Evolutionary conservation across 2,797 vertebrate species (phyloP), one percentile per base, ranked within the genome.

Genomic region (Pseudopleuronectes americanus): DNA sequence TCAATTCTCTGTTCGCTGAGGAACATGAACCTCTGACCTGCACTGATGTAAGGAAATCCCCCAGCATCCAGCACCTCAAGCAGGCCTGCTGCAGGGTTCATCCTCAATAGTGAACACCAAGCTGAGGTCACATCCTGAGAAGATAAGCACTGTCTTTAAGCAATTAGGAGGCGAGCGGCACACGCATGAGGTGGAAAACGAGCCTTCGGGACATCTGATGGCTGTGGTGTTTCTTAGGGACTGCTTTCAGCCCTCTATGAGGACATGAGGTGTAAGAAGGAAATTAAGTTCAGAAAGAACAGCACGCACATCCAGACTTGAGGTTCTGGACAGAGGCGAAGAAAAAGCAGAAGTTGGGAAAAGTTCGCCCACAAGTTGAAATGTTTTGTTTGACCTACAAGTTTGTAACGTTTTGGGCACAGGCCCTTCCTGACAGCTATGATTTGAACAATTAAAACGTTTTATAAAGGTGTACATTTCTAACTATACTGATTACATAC

Each of bases 61-160:
- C 8, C 49, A 45, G 78, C 86, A 81, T 79, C 26, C 26, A 79
- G 83, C 68, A 16, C 28, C 33, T 52, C 49, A 57, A 68, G 49
- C 71, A 73, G 63, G 51, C 81, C 88, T 68, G 72, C 43, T 59
- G 58, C 60, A 77, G 65, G 65, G 54, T 69, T 69, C 71, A 41
- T 73, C 64, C 69, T 69, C 52, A 14, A 73, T 71, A 85, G 22
- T 60, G 77, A 86, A 56, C 76, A 72, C 66, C 59, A 64, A 68
- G 67, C 62, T 28, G 51, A 82, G 83, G 80, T 84, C 71, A 79
- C 79, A 72, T 84, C 84, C 77, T 74, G 51, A 26, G 14, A 41
- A 79, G 85, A 71, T 89, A 84, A 92, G 74, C 71, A 36, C 64
- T 51, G 63, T 60, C 80, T 80, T 86, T 84, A 74, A 80, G 85